Percentiles rank a stretch among this genome's conserved stretches.
phyloP scores from a whole-genome alignment of 1,140 invertebrate genomes.

The Mycetomoellerius zeteki region DNA sequence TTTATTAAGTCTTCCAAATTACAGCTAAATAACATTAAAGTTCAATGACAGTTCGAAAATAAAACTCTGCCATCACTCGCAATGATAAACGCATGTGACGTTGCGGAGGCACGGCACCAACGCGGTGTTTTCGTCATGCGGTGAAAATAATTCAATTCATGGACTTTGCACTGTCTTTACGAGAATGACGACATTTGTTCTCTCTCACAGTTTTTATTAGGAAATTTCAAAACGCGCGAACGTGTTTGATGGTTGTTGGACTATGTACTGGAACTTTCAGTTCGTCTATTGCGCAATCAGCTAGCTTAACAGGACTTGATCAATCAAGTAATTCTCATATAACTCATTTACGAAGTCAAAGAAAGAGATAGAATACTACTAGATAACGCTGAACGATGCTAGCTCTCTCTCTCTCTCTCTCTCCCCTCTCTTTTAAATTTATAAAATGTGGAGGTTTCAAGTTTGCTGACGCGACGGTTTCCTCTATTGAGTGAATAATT shows the following conservation, averaged over 20 bases:
- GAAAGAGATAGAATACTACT: neutral
- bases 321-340: neutral
- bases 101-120: constrained; percentile 14
- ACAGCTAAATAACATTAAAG: no score
- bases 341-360: neutral
- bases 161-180: constrained; percentile 39
- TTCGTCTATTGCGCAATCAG: neutral
- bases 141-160: constrained; percentile 26
- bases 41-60: neutral
- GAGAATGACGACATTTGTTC: neutral
- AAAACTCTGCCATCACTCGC: neutral
- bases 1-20: neutral
- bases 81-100: neutral
- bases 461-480: neutral
- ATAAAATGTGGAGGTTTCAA: neutral
- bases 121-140: neutral
- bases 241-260: neutral
- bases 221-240: neutral
- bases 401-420: neutral
- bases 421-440: neutral
- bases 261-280: constrained; percentile 9
- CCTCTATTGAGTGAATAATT: neutral
- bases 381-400: neutral
- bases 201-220: neutral
- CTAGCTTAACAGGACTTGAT: neutral